Evolutionary conservation across 1,140 invertebrate genomes (phyloP).

Genomic region (Branchinecta lindahli): DNA sequence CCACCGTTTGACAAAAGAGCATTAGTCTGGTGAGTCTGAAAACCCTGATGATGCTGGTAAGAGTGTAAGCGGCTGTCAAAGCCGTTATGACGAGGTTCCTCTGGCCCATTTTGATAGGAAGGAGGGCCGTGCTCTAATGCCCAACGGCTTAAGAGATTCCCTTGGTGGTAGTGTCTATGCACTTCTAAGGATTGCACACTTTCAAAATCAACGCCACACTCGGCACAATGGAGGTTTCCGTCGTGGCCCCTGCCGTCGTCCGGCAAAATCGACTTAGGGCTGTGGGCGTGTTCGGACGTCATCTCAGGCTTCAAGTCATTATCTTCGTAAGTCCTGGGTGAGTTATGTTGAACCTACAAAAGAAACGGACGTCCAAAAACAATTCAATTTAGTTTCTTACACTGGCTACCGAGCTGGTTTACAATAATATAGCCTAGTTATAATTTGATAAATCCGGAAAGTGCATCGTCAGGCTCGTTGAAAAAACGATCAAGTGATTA

Average conservation of each 20-base stretch:
- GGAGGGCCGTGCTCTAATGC: constrained; percentile 4
- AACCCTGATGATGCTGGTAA: background rate
- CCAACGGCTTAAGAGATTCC: background rate
- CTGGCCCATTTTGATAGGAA: background rate
- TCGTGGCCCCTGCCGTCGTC: background rate
- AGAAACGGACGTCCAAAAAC: no score
- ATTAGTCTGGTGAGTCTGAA: background rate
- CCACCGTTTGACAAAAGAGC: constrained; percentile 30
- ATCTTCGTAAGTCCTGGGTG: no score
- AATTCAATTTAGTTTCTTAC: no score
- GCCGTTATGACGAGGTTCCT: background rate
- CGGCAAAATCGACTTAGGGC: background rate
- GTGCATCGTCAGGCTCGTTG: no score
- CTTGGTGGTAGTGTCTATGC: background rate
- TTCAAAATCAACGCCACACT: background rate
- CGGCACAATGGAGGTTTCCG: background rate
- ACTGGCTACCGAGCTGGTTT: no score
- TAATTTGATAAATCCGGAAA: no score
- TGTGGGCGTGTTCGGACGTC: background rate
- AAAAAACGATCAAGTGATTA: no score
- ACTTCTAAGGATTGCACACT: constrained; percentile 6
- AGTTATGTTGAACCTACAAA: no score
- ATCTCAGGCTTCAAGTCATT: background rate
- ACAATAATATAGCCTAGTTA: no score
- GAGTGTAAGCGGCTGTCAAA: background rate